A percentile compares a stretch with the other conserved stretches of the same genome.
phyloP scores from a whole-genome alignment of 1,140 invertebrate genomes.

The Ctenoplectra terminalis region DNA sequence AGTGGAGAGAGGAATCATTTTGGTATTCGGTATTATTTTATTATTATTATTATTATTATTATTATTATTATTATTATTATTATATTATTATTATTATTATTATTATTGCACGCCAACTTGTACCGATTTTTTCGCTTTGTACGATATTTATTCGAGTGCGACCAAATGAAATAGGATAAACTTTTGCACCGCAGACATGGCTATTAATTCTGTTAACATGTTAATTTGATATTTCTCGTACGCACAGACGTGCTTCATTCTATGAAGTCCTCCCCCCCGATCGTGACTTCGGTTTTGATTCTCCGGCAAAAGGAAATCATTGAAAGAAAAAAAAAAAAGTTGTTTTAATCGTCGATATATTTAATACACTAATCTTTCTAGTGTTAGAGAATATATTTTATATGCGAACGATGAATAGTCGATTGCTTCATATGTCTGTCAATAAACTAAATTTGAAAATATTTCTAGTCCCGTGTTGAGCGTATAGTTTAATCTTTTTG shows the following conservation, averaged over 20 bases:
- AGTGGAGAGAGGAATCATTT: background rate
- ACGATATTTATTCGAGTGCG: conserved; percentile 13
- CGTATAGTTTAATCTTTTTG: background rate
- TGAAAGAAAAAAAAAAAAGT: background rate
- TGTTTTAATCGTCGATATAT: conserved; percentile 28
- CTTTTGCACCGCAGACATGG: conserved; percentile 38
- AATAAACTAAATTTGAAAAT: conserved; percentile 48
- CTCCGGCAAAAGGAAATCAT: background rate
- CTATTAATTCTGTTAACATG: conserved; percentile 47
- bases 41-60: background rate
- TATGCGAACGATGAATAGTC: conserved; percentile 45
- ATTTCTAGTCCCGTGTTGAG: conserved; percentile 13
- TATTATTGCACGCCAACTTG: background rate
- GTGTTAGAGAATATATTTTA: conserved; percentile 50
- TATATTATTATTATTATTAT: background rate
- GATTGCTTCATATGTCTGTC: conserved; percentile 48
- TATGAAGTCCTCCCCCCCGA: background rate
- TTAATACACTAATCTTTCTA: conserved; percentile 40
- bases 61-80: no score
- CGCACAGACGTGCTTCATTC: conserved; percentile 37
- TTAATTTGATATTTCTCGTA: conserved; percentile 14
- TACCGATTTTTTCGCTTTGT: conserved; percentile 17
- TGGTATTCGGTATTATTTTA: background rate
- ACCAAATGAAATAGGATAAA: background rate
- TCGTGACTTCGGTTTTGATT: conserved; percentile 2